Conservation (phyloP, 1,140 invertebrate species). For the Drosophila seguyi region DNA sequence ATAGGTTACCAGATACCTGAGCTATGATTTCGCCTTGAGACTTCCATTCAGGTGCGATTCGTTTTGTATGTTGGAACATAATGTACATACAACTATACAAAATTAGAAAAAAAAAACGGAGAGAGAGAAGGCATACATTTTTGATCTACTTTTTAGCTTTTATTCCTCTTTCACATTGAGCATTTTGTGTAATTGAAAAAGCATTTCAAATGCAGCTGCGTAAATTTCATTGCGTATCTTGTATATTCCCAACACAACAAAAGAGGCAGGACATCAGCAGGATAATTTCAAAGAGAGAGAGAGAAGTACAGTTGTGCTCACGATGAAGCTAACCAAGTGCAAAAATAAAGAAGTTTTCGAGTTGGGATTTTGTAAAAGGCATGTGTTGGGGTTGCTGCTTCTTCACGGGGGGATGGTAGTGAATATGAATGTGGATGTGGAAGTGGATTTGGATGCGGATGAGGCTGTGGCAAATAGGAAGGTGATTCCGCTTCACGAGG, state of each 20-base stretch:
- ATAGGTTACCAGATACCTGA: constrained; percentile 78
- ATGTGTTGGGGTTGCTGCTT: constrained; percentile 18
- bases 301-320: constrained; percentile 58
- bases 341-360: constrained; percentile 30
- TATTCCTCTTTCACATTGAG: constrained; percentile 21
- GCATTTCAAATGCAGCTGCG: constrained; percentile 80
- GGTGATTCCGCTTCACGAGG: background rate
- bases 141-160: constrained; percentile 68
- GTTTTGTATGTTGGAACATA: background rate
- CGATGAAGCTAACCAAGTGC: constrained; percentile 26
- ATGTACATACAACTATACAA: background rate
- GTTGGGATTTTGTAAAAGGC: constrained; percentile 10
- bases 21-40: constrained; percentile 70
- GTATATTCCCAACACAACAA: constrained; percentile 18
- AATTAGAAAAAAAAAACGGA: background rate
- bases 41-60: constrained; percentile 68
- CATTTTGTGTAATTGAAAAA: constrained; percentile 74
- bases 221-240: constrained; percentile 54
- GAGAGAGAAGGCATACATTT: constrained; percentile 41
- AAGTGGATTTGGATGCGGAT: background rate
- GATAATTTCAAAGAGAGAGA: background rate
- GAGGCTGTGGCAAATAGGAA: background rate
- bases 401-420: constrained; percentile 1
- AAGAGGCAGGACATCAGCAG: constrained; percentile 1
- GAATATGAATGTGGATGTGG: background rate